Conservation (phyloP, 2,113 vertebrate genomes). For the human (Homo sapiens) region GRCh38 chr11:8403001-8403500, state of each 20-base stretch:
- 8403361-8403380: not conserved
- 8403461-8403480: not conserved
- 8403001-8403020: slow-evolving; percentile 47
- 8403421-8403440: not conserved
- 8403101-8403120: not conserved
- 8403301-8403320: not conserved
- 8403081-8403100: not conserved
- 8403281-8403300: not conserved
- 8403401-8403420: slow-evolving; percentile 30
- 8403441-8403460: not conserved
- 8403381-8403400: not conserved
- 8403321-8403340: not conserved
- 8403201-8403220: not conserved
- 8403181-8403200: not conserved
- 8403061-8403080: not conserved
- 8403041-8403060: not conserved
- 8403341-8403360: not conserved
- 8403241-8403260: slow-evolving; percentile 19
- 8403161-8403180: not conserved
- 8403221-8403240: not conserved
- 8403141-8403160: not conserved
- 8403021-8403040: slow-evolving; percentile 34
- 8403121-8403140: not conserved
- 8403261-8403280: not conserved
- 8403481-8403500: not conserved